phyloP scores from a whole-genome alignment of 2,113 vertebrate species.

The Myrmecophaga tridactyla region DNA sequence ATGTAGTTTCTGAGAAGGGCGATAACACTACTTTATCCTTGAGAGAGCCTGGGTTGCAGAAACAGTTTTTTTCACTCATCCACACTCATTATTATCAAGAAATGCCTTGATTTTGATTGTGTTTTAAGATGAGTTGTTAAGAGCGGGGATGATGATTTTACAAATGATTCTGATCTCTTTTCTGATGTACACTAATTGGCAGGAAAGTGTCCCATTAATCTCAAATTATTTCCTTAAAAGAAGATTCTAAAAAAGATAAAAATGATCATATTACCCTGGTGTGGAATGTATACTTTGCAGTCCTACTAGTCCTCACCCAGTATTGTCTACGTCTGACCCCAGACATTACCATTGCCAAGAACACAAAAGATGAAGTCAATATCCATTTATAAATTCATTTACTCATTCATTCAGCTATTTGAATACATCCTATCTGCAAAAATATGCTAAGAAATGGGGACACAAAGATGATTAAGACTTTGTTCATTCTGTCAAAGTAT shows the following conservation, averaged over 20 bases:
- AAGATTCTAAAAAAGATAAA: background rate
- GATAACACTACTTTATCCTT: background rate
- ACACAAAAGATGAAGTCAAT: background rate
- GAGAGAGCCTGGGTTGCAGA: conserved; percentile 44
- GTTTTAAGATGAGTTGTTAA: background rate
- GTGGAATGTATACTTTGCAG: background rate
- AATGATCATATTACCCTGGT: background rate
- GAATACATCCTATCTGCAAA: background rate
- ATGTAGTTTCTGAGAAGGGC: conserved; percentile 67
- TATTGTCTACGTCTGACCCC: background rate
- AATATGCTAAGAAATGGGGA: background rate
- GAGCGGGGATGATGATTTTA: background rate
- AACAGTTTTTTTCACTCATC: background rate
- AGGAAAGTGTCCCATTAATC: background rate
- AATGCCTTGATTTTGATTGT: background rate
- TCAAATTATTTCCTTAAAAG: conserved; percentile 31
- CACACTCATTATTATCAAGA: conserved; percentile 7
- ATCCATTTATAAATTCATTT: background rate
- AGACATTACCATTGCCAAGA: background rate
- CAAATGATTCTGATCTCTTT: conserved; percentile 24
- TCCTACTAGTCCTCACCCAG: background rate
- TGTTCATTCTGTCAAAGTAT: background rate
- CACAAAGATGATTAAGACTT: background rate
- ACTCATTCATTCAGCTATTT: background rate
- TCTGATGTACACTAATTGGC: background rate